Evolutionary conservation across 2,888 invertebrate species (phyloP).

Genomic region (Cryptocheilus praepositus): DNA sequence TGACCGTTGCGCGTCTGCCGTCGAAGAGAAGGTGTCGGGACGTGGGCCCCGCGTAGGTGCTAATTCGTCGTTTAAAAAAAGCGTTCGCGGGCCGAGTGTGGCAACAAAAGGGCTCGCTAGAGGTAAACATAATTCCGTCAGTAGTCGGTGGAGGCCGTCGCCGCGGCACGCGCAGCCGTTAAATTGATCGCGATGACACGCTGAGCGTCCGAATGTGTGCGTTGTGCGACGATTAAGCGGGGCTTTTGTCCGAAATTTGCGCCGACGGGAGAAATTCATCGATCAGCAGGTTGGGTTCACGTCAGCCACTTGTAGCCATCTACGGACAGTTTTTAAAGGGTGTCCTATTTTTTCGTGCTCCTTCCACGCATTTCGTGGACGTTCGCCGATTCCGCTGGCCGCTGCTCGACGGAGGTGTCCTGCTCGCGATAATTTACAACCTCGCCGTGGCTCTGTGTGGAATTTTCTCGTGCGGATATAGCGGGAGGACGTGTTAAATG

Average conservation of each 20-base stretch:
- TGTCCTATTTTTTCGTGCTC: constrained; percentile 35
- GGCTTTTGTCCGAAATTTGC: constrained; percentile 19
- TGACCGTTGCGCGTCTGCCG: constrained; percentile 22
- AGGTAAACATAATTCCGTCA: constrained; percentile 61
- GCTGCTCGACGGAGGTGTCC: no score
- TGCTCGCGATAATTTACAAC: no score
- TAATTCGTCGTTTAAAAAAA: constrained; percentile 56
- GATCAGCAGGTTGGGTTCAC: constrained; percentile 63
- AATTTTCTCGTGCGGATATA: constrained; percentile 12
- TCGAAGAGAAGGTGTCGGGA: constrained; percentile 21
- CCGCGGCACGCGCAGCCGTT: not conserved
- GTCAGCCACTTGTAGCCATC: constrained; percentile 71
- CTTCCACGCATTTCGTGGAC: constrained; percentile 17
- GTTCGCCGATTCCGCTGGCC: not conserved
- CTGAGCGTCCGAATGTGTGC: constrained; percentile 11
- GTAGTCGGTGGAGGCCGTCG: no score
- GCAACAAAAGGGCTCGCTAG: constrained; percentile 65
- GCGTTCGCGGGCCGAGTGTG: constrained; percentile 62
- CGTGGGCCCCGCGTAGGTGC: constrained; percentile 22
- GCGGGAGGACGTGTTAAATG: constrained; percentile 6
- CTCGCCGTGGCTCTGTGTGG: constrained; percentile 5
- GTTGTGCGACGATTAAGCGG: not conserved
- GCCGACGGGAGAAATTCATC: constrained; percentile 60
- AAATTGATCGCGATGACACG: not conserved
- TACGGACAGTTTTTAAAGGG: constrained; percentile 58